Evolutionary conservation across 2,113 vertebrate genomes (phyloP), one percentile per base, ranked within the genome.

Genomic region (Turnix velox): DNA sequence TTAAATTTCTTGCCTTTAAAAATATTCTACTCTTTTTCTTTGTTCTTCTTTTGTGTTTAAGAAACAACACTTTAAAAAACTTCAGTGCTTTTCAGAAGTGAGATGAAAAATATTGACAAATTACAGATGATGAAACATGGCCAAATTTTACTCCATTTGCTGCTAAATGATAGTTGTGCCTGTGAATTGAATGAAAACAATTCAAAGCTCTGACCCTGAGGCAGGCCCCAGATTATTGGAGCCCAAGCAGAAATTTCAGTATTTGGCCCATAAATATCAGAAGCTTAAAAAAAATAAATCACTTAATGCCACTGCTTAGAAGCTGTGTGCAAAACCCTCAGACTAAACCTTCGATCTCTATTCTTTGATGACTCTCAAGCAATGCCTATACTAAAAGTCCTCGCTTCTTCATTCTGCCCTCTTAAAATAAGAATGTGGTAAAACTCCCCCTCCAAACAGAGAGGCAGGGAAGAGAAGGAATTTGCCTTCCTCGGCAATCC

Each of bases 401-500:
- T 65, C 3, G 0, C 57, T 63, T 83, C 10, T 39, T 78, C 40
- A 39, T 81, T 81, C 46, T 52, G 63, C 42, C 33, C 73, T 78
- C 12, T 69, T 76, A 83, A 86, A 92, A 43, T 19, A 48, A 77
- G 43, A 55, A 88, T 62, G 30, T 10, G 20, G 17, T 43, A 67
- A 59, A 74, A 93, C 45, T 9, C 30, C 12, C 6, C 7, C 0
- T 0, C 6, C 14, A 88, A 72, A 45, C 5, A 90, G 52, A 54
- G 49, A 85, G 2, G 8, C 4, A 10, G 12, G 49, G 72, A 93
- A 59, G 89, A 83, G 88, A 95, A 83, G 88, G 85, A 94, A 95
- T 96, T 96, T 96, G 87, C 93, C 95, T 88, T 91, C 55, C 83
- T 75, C 43, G 92, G 93, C 94, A 96, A 96, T 96, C 85, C 95